Base-by-base conservation (phyloP, 2,888 invertebrate genomes). In the Anthophora plumipes region DNA sequence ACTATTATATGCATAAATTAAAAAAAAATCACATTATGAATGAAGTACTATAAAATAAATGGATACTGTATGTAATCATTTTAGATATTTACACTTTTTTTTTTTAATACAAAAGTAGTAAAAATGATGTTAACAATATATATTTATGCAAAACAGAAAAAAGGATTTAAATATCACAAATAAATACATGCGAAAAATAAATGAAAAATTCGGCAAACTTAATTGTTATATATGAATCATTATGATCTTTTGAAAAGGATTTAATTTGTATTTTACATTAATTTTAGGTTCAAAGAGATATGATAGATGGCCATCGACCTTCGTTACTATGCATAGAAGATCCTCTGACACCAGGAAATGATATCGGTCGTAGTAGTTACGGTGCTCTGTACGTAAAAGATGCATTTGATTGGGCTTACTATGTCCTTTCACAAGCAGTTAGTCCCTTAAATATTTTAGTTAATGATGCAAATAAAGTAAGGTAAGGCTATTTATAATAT, bases 261-360 rank as follows among this genome's bases (percentile, higher is more conserved):
- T 0, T 50, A n/a, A 37, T 25, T 37, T 39, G 37, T 31, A 41
- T 80, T 43, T 41, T 64, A 12, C 7, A 60, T 54, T 41, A 64
- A 61, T 80, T 84, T 60, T 80, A 94, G 94, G 95, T 98, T 92
- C 97, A 98, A 93, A 95, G 97, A 93, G 98, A 98, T 91, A 98
- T 99, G 98, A 96, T 97, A 88, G 98, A 98, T 93, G 98, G 98
- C 0, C 98, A 98, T 94, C 95, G 98, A 63, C 98, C 98, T 31
- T 98, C 99, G 83, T 94, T 99, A 92, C 94, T 99, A 84, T 99
- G 99, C 93, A 99, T 99, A 89, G 99, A 99, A 94, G 99, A 99
- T 95, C 99, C 99, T 31, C 95, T 99, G 57, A 98, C 98, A 82
- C 96, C 98, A 20, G 98, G 97, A 85, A 99, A 99, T 94, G 99